phyloP scores from a whole-genome alignment of 2,888 invertebrate species.

The Capitulum mitella region DNA sequence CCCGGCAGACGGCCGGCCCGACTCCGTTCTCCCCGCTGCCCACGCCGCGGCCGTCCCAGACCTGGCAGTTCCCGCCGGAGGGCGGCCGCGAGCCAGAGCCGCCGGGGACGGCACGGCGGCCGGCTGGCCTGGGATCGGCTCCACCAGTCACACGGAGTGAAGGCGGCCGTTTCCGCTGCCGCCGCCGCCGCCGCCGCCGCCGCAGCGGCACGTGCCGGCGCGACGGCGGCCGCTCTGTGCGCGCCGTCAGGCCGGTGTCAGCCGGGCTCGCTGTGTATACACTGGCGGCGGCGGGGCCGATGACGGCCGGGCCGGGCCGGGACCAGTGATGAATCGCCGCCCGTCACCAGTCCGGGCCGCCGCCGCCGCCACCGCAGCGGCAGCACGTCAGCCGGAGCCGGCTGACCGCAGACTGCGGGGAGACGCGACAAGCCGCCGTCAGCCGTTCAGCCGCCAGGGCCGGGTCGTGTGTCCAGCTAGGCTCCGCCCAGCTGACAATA shows the following conservation, averaged over 20 bases:
- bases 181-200: not conserved
- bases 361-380: not conserved
- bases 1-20: too few relatives aligned
- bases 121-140: not conserved
- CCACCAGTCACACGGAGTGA: too few relatives aligned
- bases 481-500: not conserved
- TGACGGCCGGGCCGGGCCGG: not conserved
- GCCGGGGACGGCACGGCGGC: too few relatives aligned
- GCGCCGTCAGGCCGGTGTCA: too few relatives aligned
- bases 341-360: not conserved
- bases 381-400: not conserved
- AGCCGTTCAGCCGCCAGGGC: not conserved
- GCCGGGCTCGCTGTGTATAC: not conserved
- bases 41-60: too few relatives aligned
- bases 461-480: not conserved
- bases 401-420: not conserved
- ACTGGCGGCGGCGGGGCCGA: not conserved
- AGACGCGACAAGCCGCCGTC: not conserved
- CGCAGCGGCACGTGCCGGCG: not conserved
- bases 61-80: too few relatives aligned
- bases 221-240: not conserved
- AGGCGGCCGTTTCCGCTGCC: not conserved
- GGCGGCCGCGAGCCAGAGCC: too few relatives aligned
- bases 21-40: too few relatives aligned
- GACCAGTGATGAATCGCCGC: not conserved